A percentile compares a stretch with the other conserved stretches of the same genome.
Conservation (phyloP, 2,888 invertebrate genomes). For the Poecilobothrus nobilitatus region DNA sequence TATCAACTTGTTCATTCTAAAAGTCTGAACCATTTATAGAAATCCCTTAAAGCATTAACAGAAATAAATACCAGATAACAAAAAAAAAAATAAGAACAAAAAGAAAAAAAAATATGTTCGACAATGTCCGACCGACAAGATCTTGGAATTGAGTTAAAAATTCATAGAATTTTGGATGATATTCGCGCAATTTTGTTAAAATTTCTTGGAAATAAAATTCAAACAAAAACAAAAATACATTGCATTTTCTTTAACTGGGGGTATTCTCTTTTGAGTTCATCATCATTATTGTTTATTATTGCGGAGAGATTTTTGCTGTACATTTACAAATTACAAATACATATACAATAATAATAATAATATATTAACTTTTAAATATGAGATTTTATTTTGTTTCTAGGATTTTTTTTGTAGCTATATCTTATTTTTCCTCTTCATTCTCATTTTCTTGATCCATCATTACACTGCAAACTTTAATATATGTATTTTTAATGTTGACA, state of each 20-base stretch:
- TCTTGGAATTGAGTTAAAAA: constrained; percentile 9
- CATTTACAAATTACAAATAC: too few relatives aligned
- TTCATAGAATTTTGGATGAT: constrained; percentile 19
- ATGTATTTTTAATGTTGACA: too few relatives aligned
- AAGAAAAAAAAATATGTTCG: neutral
- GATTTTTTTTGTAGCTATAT: too few relatives aligned
- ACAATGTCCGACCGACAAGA: neutral
- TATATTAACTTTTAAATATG: too few relatives aligned
- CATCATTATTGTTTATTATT: too few relatives aligned
- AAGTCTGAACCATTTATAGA: neutral
- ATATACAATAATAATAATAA: too few relatives aligned
- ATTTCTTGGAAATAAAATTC: constrained; percentile 12
- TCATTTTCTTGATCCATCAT: too few relatives aligned
- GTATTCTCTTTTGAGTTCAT: constrained; percentile 2
- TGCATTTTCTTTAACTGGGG: constrained; percentile 2
- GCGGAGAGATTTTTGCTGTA: too few relatives aligned
- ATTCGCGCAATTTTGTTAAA: constrained; percentile 19
- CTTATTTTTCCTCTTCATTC: too few relatives aligned
- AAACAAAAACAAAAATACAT: constrained; percentile 9
- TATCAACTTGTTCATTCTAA: too few relatives aligned
- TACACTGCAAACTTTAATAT: too few relatives aligned
- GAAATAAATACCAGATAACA: neutral
- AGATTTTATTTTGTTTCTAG: too few relatives aligned
- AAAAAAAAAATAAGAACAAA: neutral
- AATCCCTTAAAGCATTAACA: neutral